Conservation (phyloP, 2,113 vertebrate species). For the Ammodytes marinus region DNA sequence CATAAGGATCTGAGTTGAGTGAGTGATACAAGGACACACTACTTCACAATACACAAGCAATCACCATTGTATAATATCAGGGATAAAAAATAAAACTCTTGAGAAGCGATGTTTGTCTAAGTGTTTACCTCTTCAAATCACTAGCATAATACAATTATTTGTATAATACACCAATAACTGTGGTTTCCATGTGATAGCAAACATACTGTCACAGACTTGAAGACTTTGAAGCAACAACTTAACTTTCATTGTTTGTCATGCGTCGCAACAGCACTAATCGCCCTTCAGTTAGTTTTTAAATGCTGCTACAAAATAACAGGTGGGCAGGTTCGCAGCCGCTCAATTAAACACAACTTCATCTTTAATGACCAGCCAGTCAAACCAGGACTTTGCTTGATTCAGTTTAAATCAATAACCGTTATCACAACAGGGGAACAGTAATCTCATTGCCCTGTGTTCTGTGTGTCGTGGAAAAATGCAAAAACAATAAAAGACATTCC, state of each 20-base stretch:
- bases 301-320: constrained; percentile 14
- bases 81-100: background rate
- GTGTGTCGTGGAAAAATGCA: constrained; percentile 15
- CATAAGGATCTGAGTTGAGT: background rate
- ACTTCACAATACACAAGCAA: background rate
- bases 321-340: constrained; percentile 42
- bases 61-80: background rate
- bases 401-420: constrained; percentile 54
- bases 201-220: constrained; percentile 23
- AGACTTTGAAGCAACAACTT: constrained; percentile 35
- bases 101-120: background rate
- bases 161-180: background rate
- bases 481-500: constrained; percentile 32
- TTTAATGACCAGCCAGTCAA: constrained; percentile 49
- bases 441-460: constrained; percentile 29
- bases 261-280: constrained; percentile 38
- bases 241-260: constrained; percentile 33
- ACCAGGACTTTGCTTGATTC: constrained; percentile 20
- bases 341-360: constrained; percentile 56
- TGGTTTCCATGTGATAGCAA: constrained; percentile 5
- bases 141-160: background rate
- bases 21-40: background rate
- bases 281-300: constrained; percentile 51
- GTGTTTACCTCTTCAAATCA: background rate
- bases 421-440: constrained; percentile 30